Base-by-base conservation (phyloP, 1,140 invertebrate genomes). In the Meloidogyne chitwoodi region DNA sequence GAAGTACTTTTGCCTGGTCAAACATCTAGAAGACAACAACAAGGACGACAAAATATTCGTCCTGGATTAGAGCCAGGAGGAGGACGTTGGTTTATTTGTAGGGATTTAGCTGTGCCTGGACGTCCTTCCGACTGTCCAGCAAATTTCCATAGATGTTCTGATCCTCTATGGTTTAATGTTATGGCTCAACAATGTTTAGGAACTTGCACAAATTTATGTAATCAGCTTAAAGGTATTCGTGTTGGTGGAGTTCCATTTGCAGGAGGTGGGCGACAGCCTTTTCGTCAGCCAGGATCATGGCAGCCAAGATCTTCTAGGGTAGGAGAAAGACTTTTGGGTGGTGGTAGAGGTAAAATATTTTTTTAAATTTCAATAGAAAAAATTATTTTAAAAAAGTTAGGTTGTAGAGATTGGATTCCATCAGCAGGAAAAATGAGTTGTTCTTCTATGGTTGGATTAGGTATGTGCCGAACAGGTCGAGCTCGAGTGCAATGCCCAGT, bases 71-170 rank as follows among this genome's bases (percentile, higher is more conserved):
- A n/a, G n/a, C n/a, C n/a, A 38, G 34, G 34, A 48, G 44, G 2
- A 56, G 48, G 48, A 8, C 48, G 19, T n/a, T 56, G 41, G 41
- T 1, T 14, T 44, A 19, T 56, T 56, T 69, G 68, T 56, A 27
- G 68, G 16, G 68, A 69, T 19, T 69, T 69, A 16, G 48, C 38
- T 19, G 29, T 69, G 68, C 68, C 68, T 19, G 68, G 68, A 41
- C 68, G 68, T 69, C 12, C 68, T 26, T 69, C 68, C 24, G 68
- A 69, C 16, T 69, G 68, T 69, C 12, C 68, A 5, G 29, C 68
- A 69, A 69, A 41, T 19, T 12, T 3, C 11, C 29, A 69, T 31
- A 41, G 31, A 26, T 69, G 68, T 19, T 44, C 29, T 16, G 68
- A 69, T 6, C 12, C 68, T 6, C 2, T 31, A 19, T 69, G 68